phyloP scores from a whole-genome alignment of 2,113 vertebrate species.

The Nesogale talazaci region DNA sequence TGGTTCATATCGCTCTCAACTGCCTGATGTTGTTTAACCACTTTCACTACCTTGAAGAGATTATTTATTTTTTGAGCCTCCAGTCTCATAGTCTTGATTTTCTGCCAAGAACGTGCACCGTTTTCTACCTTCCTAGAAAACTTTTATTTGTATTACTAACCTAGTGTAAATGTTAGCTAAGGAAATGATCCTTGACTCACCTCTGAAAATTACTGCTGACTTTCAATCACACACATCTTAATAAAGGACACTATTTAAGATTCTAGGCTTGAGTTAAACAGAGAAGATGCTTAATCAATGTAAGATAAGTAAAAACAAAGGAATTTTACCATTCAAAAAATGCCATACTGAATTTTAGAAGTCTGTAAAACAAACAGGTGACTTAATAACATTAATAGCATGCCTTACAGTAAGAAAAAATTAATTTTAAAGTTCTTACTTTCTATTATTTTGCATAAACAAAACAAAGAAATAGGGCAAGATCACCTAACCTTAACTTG shows the following conservation, averaged over 20 bases:
- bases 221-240: slow-evolving; percentile 21
- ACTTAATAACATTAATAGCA: slow-evolving; percentile 31
- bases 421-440: slow-evolving; percentile 51
- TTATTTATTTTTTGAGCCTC: background rate
- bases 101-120: background rate
- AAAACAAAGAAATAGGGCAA: slow-evolving; percentile 2
- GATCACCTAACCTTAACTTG: slow-evolving; percentile 35
- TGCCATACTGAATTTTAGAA: slow-evolving; percentile 20
- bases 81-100: background rate
- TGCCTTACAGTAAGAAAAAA: background rate
- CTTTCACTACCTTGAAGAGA: background rate
- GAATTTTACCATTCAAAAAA: slow-evolving; percentile 40
- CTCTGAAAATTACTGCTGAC: background rate
- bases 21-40: background rate
- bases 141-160: background rate
- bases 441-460: background rate
- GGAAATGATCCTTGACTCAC: background rate
- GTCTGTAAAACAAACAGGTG: slow-evolving; percentile 29
- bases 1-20: background rate
- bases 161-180: background rate
- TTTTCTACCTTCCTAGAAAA: background rate
- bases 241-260: slow-evolving; percentile 52
- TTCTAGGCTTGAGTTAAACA: background rate
- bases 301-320: slow-evolving; percentile 28
- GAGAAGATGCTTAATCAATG: slow-evolving; percentile 6